These are phyloP conservation scores for Lutjanus campechanus DNA, from an alignment of 2,797 vertebrate species.

Conservation along the genomic window DNA sequence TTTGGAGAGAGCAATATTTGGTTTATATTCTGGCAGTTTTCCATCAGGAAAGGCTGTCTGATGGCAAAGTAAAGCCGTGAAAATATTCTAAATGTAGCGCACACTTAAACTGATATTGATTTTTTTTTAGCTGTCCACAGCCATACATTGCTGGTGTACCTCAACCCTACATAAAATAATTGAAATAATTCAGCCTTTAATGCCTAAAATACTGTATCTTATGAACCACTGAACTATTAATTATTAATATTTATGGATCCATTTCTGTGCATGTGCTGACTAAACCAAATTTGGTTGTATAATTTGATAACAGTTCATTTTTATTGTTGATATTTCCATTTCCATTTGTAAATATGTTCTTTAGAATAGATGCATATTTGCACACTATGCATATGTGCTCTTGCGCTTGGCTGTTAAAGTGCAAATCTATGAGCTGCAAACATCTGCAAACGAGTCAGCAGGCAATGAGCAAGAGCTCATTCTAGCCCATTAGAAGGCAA, in stretches of 20 bases:
- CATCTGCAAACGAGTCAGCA: slow-evolving; percentile 25
- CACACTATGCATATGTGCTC: not conserved
- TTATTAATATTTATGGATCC: not conserved
- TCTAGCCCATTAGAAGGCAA: not conserved
- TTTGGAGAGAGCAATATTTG: too few relatives aligned
- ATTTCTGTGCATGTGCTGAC: not conserved
- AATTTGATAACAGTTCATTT: slow-evolving; percentile 2
- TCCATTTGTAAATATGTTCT: slow-evolving; percentile 8
- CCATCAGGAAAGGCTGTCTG: too few relatives aligned
- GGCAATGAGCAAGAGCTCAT: not conserved
- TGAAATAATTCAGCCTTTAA: not conserved
- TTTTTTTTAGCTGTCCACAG: too few relatives aligned
- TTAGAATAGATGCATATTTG: slow-evolving; percentile 1
- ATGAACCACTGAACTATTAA: not conserved
- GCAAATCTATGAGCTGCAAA: slow-evolving; percentile 32
- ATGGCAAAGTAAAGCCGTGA: too few relatives aligned
- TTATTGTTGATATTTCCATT: not conserved
- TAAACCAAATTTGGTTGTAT: not conserved
- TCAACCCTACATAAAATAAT: too few relatives aligned
- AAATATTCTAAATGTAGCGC: too few relatives aligned
- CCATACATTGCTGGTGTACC: too few relatives aligned
- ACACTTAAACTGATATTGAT: too few relatives aligned
- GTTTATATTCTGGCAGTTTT: too few relatives aligned
- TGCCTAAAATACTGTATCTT: not conserved
- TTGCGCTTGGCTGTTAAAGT: not conserved